Evolutionary conservation across 2,888 invertebrate genomes (phyloP), one percentile per base, ranked within the genome.

Genomic region (Microctonus aethiopoides): DNA sequence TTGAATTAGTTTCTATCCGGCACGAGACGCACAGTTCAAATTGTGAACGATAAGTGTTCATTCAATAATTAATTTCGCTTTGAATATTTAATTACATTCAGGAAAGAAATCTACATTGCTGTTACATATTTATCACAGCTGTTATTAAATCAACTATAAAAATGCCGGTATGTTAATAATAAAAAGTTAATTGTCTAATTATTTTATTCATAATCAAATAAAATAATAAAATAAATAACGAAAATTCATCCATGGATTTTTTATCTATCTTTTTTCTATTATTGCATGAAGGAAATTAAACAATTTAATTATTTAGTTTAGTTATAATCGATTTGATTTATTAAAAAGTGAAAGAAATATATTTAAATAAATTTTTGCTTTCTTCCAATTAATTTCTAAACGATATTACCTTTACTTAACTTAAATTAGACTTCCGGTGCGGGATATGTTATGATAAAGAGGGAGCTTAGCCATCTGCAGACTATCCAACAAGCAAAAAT

Each of bases 1-100:
- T 76, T 77, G 79, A 82, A 80, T 85, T 86, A 85, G 86, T 86
- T 82, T 81, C 77, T 74, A 77, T 76, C 76, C 77, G 72, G 77
- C 78, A 76, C 80, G 78, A 60, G 77, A 78, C 76, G 78, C 80
- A 82, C 78, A 79, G 77, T 82, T 82, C 78, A 79, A 81, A 80
- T 80, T 74, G 78, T 71, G 76, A 71, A 64, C 65, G 11, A 59
- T n/a, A 36, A 64, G 46, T 32, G 51, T 41, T 54, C 51, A 59
- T 52, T 68, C 51, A 71, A 51, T n/a, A 46, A 26, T 66, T 32
- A 52, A 56, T 29, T n/a, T 6, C 11, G 13, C 4, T 56, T n/a
- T 6, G 2, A 29, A 13, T 26, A 11, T n/a, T n/a, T n/a, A n/a
- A 56, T 56, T 54, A 22, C 34, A 32, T 52, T 7, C 11, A 10